A percentile compares a stretch with the other conserved stretches of the same genome.
Conservation (phyloP, 2,888 invertebrate genomes). For the Panzeria rudis region DNA sequence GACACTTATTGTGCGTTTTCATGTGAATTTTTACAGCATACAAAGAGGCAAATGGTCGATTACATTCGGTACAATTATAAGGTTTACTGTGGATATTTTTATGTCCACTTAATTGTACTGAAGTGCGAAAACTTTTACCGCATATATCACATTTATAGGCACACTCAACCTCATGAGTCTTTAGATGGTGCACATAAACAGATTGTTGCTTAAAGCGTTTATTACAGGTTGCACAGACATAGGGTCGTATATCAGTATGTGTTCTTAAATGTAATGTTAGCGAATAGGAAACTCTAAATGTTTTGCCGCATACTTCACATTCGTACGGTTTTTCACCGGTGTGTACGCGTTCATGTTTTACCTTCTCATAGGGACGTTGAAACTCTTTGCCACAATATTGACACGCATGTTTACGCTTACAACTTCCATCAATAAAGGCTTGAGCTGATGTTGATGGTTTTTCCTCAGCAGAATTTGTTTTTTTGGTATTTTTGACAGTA, state of each 20-base stretch:
- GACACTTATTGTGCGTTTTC: slow-evolving; percentile 88
- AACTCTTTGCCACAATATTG: slow-evolving; percentile 89
- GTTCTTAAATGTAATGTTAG: slow-evolving; percentile 91
- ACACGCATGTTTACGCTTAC: slow-evolving; percentile 87
- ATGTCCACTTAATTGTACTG: slow-evolving; percentile 91
- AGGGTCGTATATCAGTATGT: slow-evolving; percentile 91
- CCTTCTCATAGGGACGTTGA: slow-evolving; percentile 90
- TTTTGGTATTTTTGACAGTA: background rate
- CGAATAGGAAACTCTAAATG: slow-evolving; percentile 91
- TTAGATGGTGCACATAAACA: slow-evolving; percentile 90
- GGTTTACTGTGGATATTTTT: slow-evolving; percentile 93
- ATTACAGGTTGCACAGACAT: slow-evolving; percentile 89
- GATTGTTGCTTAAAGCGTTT: slow-evolving; percentile 91
- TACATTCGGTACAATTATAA: slow-evolving; percentile 90
- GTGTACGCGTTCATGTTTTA: slow-evolving; percentile 93
- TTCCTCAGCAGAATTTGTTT: slow-evolving; percentile 8
- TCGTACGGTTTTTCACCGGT: slow-evolving; percentile 92
- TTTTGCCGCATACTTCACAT: slow-evolving; percentile 92
- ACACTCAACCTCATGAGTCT: slow-evolving; percentile 90
- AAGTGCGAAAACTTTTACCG: slow-evolving; percentile 91
- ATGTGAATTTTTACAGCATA: slow-evolving; percentile 91
- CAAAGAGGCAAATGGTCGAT: slow-evolving; percentile 90
- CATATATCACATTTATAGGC: slow-evolving; percentile 91
- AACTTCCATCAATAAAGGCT: slow-evolving; percentile 51
- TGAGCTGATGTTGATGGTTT: slow-evolving; percentile 62